Percentiles rank a stretch among this genome's conserved stretches.
Evolutionary conservation across 2,888 invertebrate species (phyloP).

Genomic region (Hipparchia sbordonii): DNA sequence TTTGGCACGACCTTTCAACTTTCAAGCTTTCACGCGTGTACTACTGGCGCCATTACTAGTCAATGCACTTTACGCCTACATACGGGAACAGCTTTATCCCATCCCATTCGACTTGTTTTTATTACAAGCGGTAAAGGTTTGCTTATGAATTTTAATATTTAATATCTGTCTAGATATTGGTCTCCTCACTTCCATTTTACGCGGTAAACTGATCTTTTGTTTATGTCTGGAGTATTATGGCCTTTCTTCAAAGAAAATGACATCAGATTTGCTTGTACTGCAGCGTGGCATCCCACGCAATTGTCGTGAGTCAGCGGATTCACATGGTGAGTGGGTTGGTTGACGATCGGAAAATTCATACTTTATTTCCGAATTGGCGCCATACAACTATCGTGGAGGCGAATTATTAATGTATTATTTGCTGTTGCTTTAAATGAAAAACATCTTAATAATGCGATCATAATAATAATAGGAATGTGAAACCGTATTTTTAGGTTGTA

Average conservation of each 20-base stretch:
- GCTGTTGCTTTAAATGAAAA: background rate
- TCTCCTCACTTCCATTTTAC: slow-evolving; percentile 27
- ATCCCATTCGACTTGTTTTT: slow-evolving; percentile 31
- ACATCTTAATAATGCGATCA: too few species aligned
- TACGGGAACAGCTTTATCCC: slow-evolving; percentile 30
- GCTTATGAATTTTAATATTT: slow-evolving; percentile 34
- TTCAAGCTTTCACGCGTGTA: slow-evolving; percentile 27
- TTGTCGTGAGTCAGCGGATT: slow-evolving; percentile 32
- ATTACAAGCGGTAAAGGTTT: slow-evolving; percentile 34
- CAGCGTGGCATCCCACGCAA: slow-evolving; percentile 28
- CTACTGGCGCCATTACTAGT: slow-evolving; percentile 35
- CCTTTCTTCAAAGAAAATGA: slow-evolving; percentile 27
- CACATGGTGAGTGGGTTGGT: slow-evolving; percentile 34
- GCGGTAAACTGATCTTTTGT: slow-evolving; percentile 21
- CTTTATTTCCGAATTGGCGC: slow-evolving; percentile 34
- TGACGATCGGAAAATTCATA: slow-evolving; percentile 34
- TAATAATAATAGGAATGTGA: too few species aligned
- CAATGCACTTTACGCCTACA: slow-evolving; percentile 42
- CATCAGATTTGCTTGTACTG: slow-evolving; percentile 26
- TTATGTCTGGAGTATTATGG: slow-evolving; percentile 18
- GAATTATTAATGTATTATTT: slow-evolving; percentile 20
- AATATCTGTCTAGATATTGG: slow-evolving; percentile 35
- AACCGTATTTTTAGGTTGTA: too few species aligned
- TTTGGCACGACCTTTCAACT: slow-evolving; percentile 37
- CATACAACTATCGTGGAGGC: slow-evolving; percentile 21